These are phyloP conservation scores for Sycobia sp. DNA, from an alignment of 1,140 invertebrate species.

Conservation along the genomic window DNA sequence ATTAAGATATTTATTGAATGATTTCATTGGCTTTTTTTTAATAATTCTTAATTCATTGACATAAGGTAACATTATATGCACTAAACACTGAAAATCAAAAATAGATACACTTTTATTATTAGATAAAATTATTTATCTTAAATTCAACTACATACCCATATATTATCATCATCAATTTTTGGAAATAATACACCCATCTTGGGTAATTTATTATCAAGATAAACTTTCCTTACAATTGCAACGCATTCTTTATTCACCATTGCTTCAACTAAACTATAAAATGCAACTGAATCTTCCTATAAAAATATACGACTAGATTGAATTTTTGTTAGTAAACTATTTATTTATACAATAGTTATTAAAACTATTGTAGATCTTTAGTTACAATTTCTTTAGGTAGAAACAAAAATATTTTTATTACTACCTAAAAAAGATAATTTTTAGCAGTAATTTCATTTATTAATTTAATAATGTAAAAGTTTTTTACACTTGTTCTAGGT, in stretches of 20 bases:
- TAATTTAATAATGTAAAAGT: not conserved
- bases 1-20: slow-evolving; percentile 5
- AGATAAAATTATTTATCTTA: too few relatives aligned
- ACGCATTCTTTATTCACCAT: slow-evolving; percentile 32
- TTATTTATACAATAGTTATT: too few relatives aligned
- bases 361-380: too few relatives aligned
- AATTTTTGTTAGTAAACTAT: too few relatives aligned
- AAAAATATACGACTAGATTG: not conserved
- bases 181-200: slow-evolving; percentile 40
- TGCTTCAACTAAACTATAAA: slow-evolving; percentile 36
- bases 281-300: slow-evolving; percentile 25
- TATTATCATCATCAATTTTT: slow-evolving; percentile 22
- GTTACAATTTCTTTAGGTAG: too few relatives aligned
- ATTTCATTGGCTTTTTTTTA: slow-evolving; percentile 20
- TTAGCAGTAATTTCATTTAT: not conserved
- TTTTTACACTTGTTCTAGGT: slow-evolving; percentile 21
- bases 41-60: slow-evolving; percentile 25
- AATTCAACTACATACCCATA: not conserved
- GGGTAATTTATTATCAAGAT: slow-evolving; percentile 27
- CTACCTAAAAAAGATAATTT: not conserved
- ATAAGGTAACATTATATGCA: slow-evolving; percentile 35
- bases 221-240: slow-evolving; percentile 40
- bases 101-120: not conserved
- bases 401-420: too few relatives aligned
- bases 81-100: slow-evolving; percentile 34